Conservation (phyloP, 2,888 invertebrate genomes). For the Tenthredo distinguenda region DNA sequence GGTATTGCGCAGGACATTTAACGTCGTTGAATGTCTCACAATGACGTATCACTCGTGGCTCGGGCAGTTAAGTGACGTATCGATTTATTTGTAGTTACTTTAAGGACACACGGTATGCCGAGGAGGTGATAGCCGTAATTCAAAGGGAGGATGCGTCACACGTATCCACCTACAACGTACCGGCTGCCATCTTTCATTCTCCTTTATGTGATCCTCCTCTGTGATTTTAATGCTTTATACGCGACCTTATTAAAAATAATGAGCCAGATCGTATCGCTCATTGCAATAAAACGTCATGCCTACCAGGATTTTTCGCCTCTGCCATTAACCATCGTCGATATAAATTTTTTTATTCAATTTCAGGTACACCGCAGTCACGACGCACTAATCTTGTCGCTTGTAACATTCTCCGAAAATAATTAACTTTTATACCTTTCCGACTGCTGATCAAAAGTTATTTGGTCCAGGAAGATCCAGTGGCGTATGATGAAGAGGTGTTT, state of each 20-base stretch:
- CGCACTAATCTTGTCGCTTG: not conserved
- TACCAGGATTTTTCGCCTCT: not conserved
- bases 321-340: not conserved
- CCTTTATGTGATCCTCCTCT: constrained; percentile 62
- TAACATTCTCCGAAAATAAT: not conserved
- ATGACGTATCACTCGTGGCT: not conserved
- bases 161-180: constrained; percentile 66
- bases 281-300: constrained; percentile 66
- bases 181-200: constrained; percentile 58
- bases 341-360: not conserved
- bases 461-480: not conserved
- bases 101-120: constrained; percentile 36
- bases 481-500: not conserved
- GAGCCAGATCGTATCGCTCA: constrained; percentile 64
- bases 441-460: not conserved
- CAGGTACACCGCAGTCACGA: no score
- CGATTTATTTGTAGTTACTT: not conserved
- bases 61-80: not conserved
- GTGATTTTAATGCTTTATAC: constrained; percentile 66
- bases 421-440: not conserved
- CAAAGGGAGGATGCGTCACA: constrained; percentile 64
- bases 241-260: constrained; percentile 72
- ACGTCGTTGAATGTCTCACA: constrained; percentile 51
- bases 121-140: constrained; percentile 49
- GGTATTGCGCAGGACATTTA: not conserved